Percentiles rank a stretch among this genome's conserved stretches.
These are phyloP conservation scores for Dreissena rostriformis DNA, from an alignment of 1,140 invertebrate species.

Conservation along the genomic window DNA sequence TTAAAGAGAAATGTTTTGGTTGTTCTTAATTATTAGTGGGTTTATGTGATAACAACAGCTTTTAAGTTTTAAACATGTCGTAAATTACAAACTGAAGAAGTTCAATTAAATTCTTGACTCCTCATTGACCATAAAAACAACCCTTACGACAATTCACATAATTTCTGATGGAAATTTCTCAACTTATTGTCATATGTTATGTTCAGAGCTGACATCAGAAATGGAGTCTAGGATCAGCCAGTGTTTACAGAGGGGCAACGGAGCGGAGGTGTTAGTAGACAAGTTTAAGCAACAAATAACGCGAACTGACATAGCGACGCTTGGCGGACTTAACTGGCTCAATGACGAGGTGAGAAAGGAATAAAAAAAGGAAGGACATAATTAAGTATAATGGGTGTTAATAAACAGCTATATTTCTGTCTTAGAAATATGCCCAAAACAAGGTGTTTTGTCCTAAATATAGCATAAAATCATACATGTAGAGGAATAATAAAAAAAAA, in stretches of 20 bases:
- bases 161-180: background rate
- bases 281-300: conserved; percentile 85
- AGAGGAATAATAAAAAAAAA: too few relatives aligned
- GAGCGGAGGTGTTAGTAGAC: conserved; percentile 83
- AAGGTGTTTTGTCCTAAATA: too few relatives aligned
- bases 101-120: background rate
- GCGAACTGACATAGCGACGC: conserved; percentile 89
- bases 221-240: conserved; percentile 81
- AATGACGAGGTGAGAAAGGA: conserved; percentile 91
- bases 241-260: conserved; percentile 80
- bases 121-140: background rate
- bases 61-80: background rate
- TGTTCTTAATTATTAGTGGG: background rate
- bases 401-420: too few relatives aligned
- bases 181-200: background rate
- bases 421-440: too few relatives aligned
- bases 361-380: too few relatives aligned
- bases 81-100: background rate
- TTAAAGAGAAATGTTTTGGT: background rate
- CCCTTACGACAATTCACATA: background rate
- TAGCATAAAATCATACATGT: too few relatives aligned
- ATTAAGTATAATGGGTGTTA: too few relatives aligned
- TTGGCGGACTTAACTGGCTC: conserved; percentile 93
- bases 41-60: background rate
- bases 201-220: conserved; percentile 77